These are phyloP conservation scores for Adoxophyes honmai DNA, from an alignment of 1,140 invertebrate genomes.

Conservation along the genomic window DNA sequence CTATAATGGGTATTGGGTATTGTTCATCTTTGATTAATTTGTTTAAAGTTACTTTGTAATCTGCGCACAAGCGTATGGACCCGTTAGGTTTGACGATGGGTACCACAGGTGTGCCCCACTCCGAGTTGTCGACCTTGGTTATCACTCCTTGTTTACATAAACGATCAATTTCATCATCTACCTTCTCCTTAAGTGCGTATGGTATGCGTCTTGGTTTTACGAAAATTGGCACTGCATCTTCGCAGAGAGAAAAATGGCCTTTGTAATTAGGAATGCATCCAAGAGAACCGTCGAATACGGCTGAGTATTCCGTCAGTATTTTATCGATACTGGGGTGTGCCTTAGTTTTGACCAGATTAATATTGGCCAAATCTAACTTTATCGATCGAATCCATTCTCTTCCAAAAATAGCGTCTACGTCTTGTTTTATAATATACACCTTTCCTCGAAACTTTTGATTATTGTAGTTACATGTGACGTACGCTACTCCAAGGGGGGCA, in stretches of 20 bases:
- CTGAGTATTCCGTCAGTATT: constrained; percentile 11
- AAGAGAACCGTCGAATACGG: too few relatives aligned
- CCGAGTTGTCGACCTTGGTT: too few relatives aligned
- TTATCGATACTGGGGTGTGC: not conserved
- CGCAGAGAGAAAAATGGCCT: too few relatives aligned
- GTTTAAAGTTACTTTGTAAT: constrained; percentile 23
- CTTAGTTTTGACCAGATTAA: not conserved
- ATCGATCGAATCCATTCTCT: constrained; percentile 18
- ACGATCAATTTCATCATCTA: too few relatives aligned
- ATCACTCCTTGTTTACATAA: too few relatives aligned
- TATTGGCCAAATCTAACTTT: constrained; percentile 14
- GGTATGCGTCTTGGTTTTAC: too few relatives aligned
- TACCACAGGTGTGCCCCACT: too few relatives aligned
- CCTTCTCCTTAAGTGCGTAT: too few relatives aligned
- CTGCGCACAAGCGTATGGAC: too few relatives aligned
- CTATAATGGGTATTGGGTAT: constrained; percentile 23
- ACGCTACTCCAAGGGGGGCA: not conserved
- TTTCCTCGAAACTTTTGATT: constrained; percentile 7
- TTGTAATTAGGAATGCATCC: too few relatives aligned
- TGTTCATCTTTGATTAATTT: constrained; percentile 17
- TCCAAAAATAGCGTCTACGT: constrained; percentile 19
- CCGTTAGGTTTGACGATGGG: too few relatives aligned
- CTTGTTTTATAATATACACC: constrained; percentile 10
- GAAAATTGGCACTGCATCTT: too few relatives aligned
- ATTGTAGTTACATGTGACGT: constrained; percentile 12